Base-by-base conservation (phyloP, 92 coral and sea anemone genomes). In the Zoanthus solanderi region DNA sequence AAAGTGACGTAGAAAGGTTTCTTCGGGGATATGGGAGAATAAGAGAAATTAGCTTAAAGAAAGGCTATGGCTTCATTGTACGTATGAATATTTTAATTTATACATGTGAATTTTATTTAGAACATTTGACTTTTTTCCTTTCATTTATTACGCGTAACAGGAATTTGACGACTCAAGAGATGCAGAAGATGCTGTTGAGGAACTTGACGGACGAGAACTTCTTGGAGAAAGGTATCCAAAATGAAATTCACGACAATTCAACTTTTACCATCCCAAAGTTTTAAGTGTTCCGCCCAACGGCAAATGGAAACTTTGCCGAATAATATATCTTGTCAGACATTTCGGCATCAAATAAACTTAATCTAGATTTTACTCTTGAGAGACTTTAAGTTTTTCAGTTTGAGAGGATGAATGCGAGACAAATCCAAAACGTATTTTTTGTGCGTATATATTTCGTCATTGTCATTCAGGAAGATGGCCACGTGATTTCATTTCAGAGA, bases 91-190 rank as follows among this genome's bases (percentile, higher is more conserved):
- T 14, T 13, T 30, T 5, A 4, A 65, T 31, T 18, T 23, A 65
- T 18, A 5, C 12, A 18, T 46, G 11, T 16, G 42, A 23, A 48
- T 31, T 3, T 0, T 23, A 11, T 28, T 12, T 34, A 11, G 1
- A 5, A 7, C 9, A 17, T 34, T 28, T 32, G 0, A 44, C 31
- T 66, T 81, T 3, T 18, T 65, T 46, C 42, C 44, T 81, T 12
- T 1, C 42, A 14, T 54, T 10, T 16, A 23, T 37, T 34, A 57
- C 5, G 30, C 2, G 2, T 73, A 32, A 17, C 45, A 95, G 98
- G 98, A 95, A 84, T 95, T 95, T 83, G 98, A 95, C 46, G 98
- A 95, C 88, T 88, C 94, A 61, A 88, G 98, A 95, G 98, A 95
- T 87, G 98, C 98, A 18, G 98, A 95, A 89, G 98, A 95, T 85